Evolutionary conservation across 2,888 invertebrate genomes (phyloP), one percentile per base, ranked within the genome.

Genomic region (Catocala sponsa): DNA sequence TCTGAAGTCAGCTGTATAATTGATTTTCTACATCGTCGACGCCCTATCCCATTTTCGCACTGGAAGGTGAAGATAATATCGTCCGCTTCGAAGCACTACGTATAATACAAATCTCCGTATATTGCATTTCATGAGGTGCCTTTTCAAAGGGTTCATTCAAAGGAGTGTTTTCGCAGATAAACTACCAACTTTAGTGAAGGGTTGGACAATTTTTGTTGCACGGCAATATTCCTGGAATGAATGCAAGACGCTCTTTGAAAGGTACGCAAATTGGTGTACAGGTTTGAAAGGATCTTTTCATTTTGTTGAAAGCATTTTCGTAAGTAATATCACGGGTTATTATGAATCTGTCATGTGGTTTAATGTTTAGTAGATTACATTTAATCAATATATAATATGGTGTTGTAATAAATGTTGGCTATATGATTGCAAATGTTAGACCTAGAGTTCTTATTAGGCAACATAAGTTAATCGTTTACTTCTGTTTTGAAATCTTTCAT

Each of bases 1-100:
- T 81, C 80, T 81, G 80, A 85, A 86, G 80, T 83, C 83, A 81
- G 72, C 82, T 85, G 82, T 81, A 82, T 87, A 87, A 89, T 90
- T 86, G 87, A 88, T 89, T 90, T 90, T 90, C 87, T 87, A 82
- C 87, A 65, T 77, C 84, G 78, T 43, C 79, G 82, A 74, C 65
- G 73, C 68, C 69, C 74, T 82, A 85, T 86, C 70, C 81, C 80
- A 88, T 89, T 87, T 89, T 83, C 85, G 73, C 71, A 69, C 59
- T 83, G 76, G 70, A 74, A 84, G 78, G 73, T 79, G 79, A 75
- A 79, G 80, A 82, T 80, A 77, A 74, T 79, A 79, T 78, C 73
- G 65, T 64, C 53, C 68, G 70, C 76, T 73, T 74, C 69, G 62
- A 55, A 69, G 70, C 62, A 74, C 62, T 73, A 50, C 69, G 48